These are phyloP conservation scores for Alexandromys fortis DNA, from an alignment of 2,113 vertebrate species.

Conservation along the genomic window DNA sequence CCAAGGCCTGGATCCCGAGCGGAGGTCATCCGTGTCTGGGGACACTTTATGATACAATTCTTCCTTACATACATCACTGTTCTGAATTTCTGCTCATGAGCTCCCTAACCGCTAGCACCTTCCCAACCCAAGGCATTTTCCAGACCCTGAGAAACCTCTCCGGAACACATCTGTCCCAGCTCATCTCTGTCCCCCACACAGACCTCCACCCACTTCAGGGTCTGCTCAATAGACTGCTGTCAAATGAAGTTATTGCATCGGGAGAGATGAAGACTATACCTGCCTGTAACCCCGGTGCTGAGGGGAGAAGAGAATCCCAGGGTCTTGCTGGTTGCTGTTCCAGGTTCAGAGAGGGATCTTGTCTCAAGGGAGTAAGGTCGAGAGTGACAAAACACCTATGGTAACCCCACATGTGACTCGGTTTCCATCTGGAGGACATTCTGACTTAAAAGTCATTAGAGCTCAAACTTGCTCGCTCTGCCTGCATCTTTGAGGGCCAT, in stretches of 20 bases:
- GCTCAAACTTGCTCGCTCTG: too few species aligned
- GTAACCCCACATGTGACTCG: too few species aligned
- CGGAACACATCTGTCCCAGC: background rate
- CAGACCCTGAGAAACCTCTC: background rate
- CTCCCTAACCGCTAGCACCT: background rate
- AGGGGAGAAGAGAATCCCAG: background rate
- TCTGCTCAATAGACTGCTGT: background rate
- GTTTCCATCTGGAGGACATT: too few species aligned
- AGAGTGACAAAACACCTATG: too few species aligned
- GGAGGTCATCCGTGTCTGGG: background rate
- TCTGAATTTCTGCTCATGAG: background rate
- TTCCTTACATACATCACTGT: background rate
- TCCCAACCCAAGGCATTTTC: background rate
- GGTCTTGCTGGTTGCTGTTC: too few species aligned
- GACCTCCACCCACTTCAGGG: background rate
- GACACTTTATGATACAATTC: background rate
- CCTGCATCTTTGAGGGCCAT: too few species aligned
- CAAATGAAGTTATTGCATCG: background rate
- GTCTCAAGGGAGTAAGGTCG: background rate
- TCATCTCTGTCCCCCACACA: background rate
- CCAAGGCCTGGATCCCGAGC: background rate
- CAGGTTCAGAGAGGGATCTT: background rate
- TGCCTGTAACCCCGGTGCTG: background rate
- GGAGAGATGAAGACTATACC: background rate
- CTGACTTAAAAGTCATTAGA: too few species aligned